Evolutionary conservation across 1,140 invertebrate genomes (phyloP).

Genomic region (Euglossa dilemma): DNA sequence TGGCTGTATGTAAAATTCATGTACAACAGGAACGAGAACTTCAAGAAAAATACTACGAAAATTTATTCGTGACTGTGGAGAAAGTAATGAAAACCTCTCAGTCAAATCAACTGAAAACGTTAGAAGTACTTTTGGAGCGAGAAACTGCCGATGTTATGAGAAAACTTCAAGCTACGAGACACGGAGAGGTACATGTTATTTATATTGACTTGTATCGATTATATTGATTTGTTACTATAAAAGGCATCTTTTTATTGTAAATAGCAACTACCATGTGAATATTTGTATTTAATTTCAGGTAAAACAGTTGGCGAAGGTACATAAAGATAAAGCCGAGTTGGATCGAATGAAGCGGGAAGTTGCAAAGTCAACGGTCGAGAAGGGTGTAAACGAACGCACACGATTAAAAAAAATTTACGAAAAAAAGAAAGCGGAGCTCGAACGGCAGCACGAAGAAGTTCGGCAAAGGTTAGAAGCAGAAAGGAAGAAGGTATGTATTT

Average conservation of each 20-base stretch:
- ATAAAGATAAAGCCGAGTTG: constrained; percentile 95
- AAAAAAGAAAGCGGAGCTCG: constrained; percentile 88
- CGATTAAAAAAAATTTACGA: constrained; percentile 89
- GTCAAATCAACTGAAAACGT: constrained; percentile 89
- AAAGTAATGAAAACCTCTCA: constrained; percentile 91
- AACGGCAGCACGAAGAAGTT: constrained; percentile 90
- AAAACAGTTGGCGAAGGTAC: constrained; percentile 90
- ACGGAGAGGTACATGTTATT: constrained; percentile 87
- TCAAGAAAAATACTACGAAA: constrained; percentile 92
- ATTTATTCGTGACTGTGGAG: constrained; percentile 88
- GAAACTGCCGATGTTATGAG: constrained; percentile 93
- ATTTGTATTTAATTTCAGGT: constrained; percentile 63
- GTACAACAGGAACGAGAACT: constrained; percentile 90
- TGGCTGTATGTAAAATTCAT: constrained; percentile 88
- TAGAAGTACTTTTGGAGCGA: constrained; percentile 86
- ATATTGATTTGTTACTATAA: background rate
- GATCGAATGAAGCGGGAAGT: constrained; percentile 90
- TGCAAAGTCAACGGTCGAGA: constrained; percentile 89
- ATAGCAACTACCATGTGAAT: background rate
- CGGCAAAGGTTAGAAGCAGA: constrained; percentile 87
- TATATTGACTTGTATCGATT: background rate
- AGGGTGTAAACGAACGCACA: constrained; percentile 91
- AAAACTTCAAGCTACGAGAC: constrained; percentile 89
- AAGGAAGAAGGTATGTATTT: constrained; percentile 85
- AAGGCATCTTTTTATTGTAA: background rate